Conservation (phyloP, 2,888 invertebrate species). For the Eledone cirrhosa region DNA sequence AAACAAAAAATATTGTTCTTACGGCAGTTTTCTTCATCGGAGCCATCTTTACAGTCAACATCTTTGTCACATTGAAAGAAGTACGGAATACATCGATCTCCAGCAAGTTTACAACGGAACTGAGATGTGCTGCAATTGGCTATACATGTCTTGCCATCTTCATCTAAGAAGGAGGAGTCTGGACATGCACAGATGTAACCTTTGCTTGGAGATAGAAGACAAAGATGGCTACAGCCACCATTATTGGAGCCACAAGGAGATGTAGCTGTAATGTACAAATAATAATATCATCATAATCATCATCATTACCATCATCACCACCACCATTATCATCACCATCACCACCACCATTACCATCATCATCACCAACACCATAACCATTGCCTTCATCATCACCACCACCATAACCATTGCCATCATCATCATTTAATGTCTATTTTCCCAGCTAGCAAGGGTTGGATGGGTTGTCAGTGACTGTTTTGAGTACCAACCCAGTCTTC, state of each 20-base stretch:
- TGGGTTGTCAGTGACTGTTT: no score
- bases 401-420: no score
- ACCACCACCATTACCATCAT: not conserved
- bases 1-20: no score
- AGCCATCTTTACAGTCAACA: slow-evolving; percentile 60
- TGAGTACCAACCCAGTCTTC: no score
- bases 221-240: slow-evolving; percentile 95
- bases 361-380: not conserved
- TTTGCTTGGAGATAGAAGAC: slow-evolving; percentile 82
- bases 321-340: not conserved
- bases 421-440: no score
- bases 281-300: not conserved
- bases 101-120: slow-evolving; percentile 56
- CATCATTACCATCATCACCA: not conserved
- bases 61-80: slow-evolving; percentile 65
- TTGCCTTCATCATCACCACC: not conserved
- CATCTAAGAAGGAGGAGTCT: slow-evolving; percentile 82
- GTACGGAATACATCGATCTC: slow-evolving; percentile 57
- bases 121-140: slow-evolving; percentile 85
- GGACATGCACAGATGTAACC: slow-evolving; percentile 90
- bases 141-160: slow-evolving; percentile 86
- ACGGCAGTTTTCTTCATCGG: slow-evolving; percentile 65
- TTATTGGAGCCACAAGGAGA: slow-evolving; percentile 94
- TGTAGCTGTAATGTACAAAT: slow-evolving; percentile 66
- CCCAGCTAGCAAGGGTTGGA: no score